phyloP scores from a whole-genome alignment of 2,888 invertebrate genomes.

The Augochlorella aurata region DNA sequence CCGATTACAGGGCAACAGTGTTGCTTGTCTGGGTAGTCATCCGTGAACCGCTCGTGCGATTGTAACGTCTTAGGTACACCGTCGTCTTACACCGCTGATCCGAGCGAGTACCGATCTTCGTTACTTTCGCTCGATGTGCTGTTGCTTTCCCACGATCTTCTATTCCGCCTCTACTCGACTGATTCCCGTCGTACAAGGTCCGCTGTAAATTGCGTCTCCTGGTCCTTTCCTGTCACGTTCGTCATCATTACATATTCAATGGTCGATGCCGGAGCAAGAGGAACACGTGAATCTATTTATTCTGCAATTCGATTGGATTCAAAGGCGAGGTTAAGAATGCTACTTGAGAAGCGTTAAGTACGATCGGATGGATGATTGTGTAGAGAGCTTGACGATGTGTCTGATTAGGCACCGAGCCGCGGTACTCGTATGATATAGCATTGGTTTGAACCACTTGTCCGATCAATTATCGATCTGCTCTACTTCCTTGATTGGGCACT shows the following conservation, averaged over 20 bases:
- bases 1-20: background rate
- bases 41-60: background rate
- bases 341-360: background rate
- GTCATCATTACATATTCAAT: constrained; percentile 9
- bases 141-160: background rate
- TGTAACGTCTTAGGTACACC: background rate
- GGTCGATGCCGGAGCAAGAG: background rate
- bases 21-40: background rate
- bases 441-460: background rate
- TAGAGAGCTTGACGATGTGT: background rate
- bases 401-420: background rate
- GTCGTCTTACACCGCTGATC: constrained; percentile 3
- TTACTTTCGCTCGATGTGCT: background rate
- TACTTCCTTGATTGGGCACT: background rate
- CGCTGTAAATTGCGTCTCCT: background rate
- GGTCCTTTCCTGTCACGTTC: constrained; percentile 20
- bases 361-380: background rate
- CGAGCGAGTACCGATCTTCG: background rate
- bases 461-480: no score
- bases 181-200: no score
- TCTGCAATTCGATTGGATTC: background rate
- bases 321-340: background rate
- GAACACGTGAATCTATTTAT: background rate
- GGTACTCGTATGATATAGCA: background rate
- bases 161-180: background rate